Base-by-base conservation (phyloP, 2,888 invertebrate genomes). In the Parnassius smintheus region DNA sequence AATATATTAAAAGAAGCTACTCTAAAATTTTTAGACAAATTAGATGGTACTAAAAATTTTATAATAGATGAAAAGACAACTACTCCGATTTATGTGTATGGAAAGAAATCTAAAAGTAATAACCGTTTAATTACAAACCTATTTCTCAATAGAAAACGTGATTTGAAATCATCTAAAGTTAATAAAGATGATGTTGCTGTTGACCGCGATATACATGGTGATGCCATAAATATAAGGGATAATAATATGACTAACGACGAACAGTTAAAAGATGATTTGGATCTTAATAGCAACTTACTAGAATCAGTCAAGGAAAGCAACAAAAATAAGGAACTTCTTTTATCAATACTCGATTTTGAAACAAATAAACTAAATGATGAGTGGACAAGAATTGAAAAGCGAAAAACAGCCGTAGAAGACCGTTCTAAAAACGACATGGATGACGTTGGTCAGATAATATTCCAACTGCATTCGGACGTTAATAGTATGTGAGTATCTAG, bases 271-370 rank as follows among this genome's bases (percentile, higher is more conserved):
- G 42, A 58, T 13, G 58, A 55, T 41, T 35, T 56, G 18, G 51
- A 52, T 42, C 45, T 61, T 41, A 11, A n/a, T 1, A 56, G 56
- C n/a, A 56, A 56, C 13, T 13, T 12, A 44, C 13, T 41, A n/a
- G 45, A 46, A 35, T 46, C 56, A 13, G 48, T 58, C 8, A 13
- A 49, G 7, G 49, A 49, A 12, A 46, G 48, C 9, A 53, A 42
- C 11, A 60, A 62, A 1, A 68, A 68, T 13, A 75, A 67, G 48
- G 75, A 71, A 67, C 67, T 83, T 9, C 64, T 83, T 0, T 59
- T 79, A 2, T 77, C 81, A 9, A 69, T 83, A 58, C 74, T 82
- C 22, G 75, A 78, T 65, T 80, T 70, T 65, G 80, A 83, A 70
- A 75, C 73, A 0, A 72, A 75, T 41, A 74, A 67, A 55, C 48